Evolutionary conservation across 2,113 vertebrate genomes (phyloP), one percentile per base, ranked within the genome.

Genomic region (Clupea harengus): DNA sequence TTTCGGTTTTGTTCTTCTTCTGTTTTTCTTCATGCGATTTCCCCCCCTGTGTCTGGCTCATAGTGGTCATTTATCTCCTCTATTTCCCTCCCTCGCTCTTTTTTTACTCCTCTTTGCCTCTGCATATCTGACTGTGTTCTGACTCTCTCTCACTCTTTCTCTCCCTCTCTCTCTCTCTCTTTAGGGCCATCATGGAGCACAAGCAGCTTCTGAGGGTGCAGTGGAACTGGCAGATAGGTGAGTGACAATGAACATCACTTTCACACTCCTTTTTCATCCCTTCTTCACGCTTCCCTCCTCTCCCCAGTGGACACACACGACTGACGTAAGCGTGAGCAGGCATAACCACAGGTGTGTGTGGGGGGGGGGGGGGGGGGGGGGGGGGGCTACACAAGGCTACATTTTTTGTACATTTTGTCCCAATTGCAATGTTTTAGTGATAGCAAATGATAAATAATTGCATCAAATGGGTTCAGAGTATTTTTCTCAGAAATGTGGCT

Each of bases 141-240:
- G 54, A 60, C 57, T 84, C 8, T 83, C 81, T 83, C 32, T 45
- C 4, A 46, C 22, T 81, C 75, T 81, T 52, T 81, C 39, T 60
- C 25, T n/a, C 47, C 60, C 39, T n/a, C 52, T 45, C 45, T 50
- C 15, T 32, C 64, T 91, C 89, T 91, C 86, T 92, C 89, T 92
- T 81, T 89, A 99, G 98, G 89, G 98, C 98, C 88, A 97, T 99
- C 86, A 97, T 99, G 97, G 98, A 99, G 86, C 98, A 99, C 92
- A 99, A 99, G 94, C 97, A 99, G 92, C 94, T 99, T 85, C 91
- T 99, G 92, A 98, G 95, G 93, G 97, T 99, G 64, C 96, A 96
- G 82, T 99, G 98, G 98, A 96, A 99, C 78, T 99, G 98, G 98
- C 97, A 98, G 92, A 98, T 99, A 94, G 98, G 98, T 98, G 95